Evolutionary conservation across 2,113 vertebrate species (phyloP), one percentile per base, ranked within the genome.

Genomic region (Syngnathus scovelli): DNA sequence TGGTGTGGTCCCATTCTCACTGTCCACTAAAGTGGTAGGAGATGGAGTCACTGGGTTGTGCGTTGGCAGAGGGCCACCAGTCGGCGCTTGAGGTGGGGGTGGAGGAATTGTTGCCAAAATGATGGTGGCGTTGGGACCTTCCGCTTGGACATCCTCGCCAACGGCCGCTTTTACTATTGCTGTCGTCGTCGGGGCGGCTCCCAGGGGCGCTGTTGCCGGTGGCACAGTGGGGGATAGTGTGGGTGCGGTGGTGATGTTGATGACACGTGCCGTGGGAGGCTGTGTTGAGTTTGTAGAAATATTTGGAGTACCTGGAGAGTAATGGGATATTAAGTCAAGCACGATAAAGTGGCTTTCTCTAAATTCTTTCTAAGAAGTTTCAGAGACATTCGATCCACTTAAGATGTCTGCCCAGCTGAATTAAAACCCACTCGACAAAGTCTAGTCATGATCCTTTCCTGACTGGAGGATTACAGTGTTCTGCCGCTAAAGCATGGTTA

Each of bases 251-350:
- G 78, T 80, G 12, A 72, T 1, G 65, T 76, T 80, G 71, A 72
- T 66, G 61, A 65, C 73, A 39, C 66, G 66, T 19, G 72, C 52
- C 0, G 36, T 44, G 7, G 80, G 63, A 18, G 75, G 65, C 3
- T 68, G 65, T 66, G 78, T 70, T 27, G 85, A 75, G 70, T 76
- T 85, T 72, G 68, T 46, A 60, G 85, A 72, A 67, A 68, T 19
- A 68, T 70, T 66, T 59, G 75, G 67, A 75, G 67, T 85, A 76
- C 54, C 86, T 75, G 41, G 18, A 59, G 52, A 76, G 60, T n/a
- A 41, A 66, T 67, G 38, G 51, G 0, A 37, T 15, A 39, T 0
- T 16, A 43, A 8, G 51, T 59, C 7, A 66, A 41, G 27, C 8
- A 36, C 9, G 13, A 9, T 36, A 11, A 37, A n/a, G 46, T 18